phyloP scores from a whole-genome alignment of 2,113 vertebrate genomes.

The Heteronetta atricapilla region DNA sequence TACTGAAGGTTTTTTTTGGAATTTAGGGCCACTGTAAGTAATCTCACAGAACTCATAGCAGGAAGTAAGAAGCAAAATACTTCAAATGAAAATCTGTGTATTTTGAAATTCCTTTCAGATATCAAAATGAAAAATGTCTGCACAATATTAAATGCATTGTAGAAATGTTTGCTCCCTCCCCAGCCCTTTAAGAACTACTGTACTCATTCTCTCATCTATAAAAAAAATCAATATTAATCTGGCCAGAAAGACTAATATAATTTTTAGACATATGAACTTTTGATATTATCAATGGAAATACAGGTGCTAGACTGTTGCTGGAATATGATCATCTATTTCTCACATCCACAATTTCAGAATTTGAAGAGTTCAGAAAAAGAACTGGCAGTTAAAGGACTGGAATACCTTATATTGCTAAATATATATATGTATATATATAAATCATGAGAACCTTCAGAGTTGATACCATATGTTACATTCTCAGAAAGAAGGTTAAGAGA shows the following conservation, averaged over 20 bases:
- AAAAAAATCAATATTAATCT: not conserved
- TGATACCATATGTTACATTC: not conserved
- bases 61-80: not conserved
- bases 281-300: not conserved
- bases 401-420: not conserved
- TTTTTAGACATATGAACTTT: not conserved
- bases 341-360: not conserved
- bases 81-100: not conserved
- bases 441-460: not conserved
- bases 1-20: not conserved
- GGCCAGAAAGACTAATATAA: not conserved
- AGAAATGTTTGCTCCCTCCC: not conserved
- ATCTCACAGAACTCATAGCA: not conserved
- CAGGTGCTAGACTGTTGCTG: not conserved
- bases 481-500: not conserved
- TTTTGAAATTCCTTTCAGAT: not conserved
- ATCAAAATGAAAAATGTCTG: not conserved
- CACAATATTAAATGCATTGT: not conserved
- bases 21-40: not conserved
- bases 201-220: not conserved
- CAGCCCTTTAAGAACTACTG: not conserved
- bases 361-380: not conserved
- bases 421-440: too few relatives aligned
- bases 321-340: not conserved
- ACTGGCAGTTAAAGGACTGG: not conserved